Percentiles rank a stretch among this genome's conserved stretches.
Conservation (phyloP, 1,140 invertebrate species). For the Trichomalopsis sarcophagae region DNA sequence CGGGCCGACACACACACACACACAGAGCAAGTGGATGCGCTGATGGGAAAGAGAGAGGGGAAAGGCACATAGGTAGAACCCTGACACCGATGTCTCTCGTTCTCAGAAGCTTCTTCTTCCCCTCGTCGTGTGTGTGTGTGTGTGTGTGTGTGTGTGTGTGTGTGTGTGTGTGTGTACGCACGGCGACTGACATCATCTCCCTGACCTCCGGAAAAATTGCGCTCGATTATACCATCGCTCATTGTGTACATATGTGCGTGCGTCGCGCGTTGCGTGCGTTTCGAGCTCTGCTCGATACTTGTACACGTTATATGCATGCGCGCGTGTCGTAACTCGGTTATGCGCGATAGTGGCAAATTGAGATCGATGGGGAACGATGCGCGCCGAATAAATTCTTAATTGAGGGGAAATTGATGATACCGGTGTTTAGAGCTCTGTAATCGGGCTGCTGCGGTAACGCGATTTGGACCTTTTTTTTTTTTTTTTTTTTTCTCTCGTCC, state of each 20-base stretch:
- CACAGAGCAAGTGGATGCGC: not conserved
- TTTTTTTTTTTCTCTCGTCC: not conserved
- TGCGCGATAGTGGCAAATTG: not conserved
- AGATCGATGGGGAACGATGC: conserved; percentile 1
- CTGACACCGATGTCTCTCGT: not conserved
- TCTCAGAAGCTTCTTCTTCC: not conserved
- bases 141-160: no score
- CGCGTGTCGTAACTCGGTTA: not conserved
- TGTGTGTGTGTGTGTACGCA: not conserved
- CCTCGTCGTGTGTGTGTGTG: no score
- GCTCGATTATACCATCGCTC: not conserved
- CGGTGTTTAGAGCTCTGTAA: not conserved
- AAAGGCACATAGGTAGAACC: not conserved
- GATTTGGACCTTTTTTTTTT: no score
- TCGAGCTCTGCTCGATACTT: not conserved
- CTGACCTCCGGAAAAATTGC: conserved; percentile 1
- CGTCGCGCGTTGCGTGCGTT: not conserved
- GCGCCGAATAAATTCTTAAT: not conserved
- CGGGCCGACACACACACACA: no score
- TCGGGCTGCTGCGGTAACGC: no score
- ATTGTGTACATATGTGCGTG: not conserved
- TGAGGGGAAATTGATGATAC: not conserved
- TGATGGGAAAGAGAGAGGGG: no score
- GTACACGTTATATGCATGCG: not conserved
- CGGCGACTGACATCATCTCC: not conserved